A percentile compares a stretch with the other conserved stretches of the same genome.
Conservation (phyloP, 2,888 invertebrate genomes). For the Pycnomerus fuliginosus region DNA sequence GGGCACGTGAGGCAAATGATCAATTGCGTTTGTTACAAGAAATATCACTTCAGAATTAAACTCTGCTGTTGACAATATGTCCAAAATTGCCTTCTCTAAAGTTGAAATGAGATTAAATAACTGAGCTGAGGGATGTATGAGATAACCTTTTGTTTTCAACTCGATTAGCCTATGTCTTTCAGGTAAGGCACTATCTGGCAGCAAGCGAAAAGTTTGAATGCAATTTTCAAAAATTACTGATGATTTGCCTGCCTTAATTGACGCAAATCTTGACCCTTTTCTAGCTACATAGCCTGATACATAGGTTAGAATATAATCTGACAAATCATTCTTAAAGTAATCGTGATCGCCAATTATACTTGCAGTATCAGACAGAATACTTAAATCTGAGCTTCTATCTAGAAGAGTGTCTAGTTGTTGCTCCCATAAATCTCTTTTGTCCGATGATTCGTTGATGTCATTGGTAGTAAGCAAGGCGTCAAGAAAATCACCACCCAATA, state of each 20-base stretch:
- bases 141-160: neutral
- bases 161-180: neutral
- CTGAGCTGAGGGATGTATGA: neutral
- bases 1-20: neutral
- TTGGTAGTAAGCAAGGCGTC: neutral
- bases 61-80: neutral
- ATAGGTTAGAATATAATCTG: neutral
- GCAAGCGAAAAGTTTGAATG: neutral
- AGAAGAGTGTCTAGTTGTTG: neutral
- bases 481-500: neutral
- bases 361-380: neutral
- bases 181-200: neutral
- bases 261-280: no score
- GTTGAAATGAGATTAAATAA: neutral
- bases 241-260: neutral
- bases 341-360: neutral
- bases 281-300: neutral
- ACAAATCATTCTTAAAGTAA: neutral
- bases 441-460: neutral
- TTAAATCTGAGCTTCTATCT: neutral
- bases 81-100: neutral
- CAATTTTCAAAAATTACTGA: neutral
- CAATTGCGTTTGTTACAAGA: neutral
- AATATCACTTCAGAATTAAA: neutral
- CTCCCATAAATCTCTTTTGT: neutral